Evolutionary conservation across 2,113 vertebrate genomes (phyloP).

Genomic region (Nothoprocta pentlandii): DNA sequence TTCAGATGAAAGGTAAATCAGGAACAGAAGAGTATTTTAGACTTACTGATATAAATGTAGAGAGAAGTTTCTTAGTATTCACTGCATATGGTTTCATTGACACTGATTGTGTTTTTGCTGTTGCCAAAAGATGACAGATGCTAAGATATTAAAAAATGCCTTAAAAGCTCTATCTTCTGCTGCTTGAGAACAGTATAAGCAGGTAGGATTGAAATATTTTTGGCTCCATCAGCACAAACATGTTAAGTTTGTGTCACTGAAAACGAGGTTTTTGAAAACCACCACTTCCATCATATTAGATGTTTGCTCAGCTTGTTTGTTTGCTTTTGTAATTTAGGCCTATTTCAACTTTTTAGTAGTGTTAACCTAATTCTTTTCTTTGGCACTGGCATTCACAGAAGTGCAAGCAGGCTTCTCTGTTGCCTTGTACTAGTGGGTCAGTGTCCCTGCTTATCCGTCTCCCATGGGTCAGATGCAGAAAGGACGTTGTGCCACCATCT

Average conservation of each 20-base stretch:
- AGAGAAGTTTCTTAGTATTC: not conserved
- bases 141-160: not conserved
- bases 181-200: not conserved
- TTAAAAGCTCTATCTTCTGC: not conserved
- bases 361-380: not conserved
- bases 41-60: not conserved
- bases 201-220: not conserved
- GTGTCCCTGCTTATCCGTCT: not conserved
- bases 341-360: not conserved
- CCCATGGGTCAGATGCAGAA: not conserved
- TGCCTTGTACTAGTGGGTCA: not conserved
- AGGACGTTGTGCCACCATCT: not conserved
- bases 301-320: not conserved
- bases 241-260: slow-evolving; percentile 16
- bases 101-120: not conserved
- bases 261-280: slow-evolving; percentile 11
- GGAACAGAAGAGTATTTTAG: not conserved
- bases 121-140: not conserved
- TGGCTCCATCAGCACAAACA: not conserved
- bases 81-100: not conserved
- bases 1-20: not conserved
- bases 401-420: not conserved
- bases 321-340: not conserved
- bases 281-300: not conserved
- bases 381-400: not conserved